Base-by-base conservation (phyloP, 2,797 vertebrate genomes). In the Danio kyathit region DNA sequence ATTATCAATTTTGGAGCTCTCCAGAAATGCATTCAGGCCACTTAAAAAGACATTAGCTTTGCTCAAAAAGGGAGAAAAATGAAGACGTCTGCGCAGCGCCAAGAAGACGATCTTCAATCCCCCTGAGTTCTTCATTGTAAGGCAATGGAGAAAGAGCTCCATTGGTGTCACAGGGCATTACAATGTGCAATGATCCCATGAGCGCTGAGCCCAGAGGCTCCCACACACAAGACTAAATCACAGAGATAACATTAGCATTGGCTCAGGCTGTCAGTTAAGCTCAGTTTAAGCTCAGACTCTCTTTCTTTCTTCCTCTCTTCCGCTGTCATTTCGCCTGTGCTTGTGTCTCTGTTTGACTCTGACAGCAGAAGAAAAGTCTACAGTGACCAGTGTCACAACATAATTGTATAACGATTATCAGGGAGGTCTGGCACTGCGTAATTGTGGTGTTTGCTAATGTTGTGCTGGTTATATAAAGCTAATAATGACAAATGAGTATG, bases 131-230 rank as follows among this genome's bases (percentile, higher is more conserved):
- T 72, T 88, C 89, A 87, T 90, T 87, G 87, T 81, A 14, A 73
- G 85, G 75, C 88, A 85, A 84, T 80, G 21, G 46, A 66, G 43
- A 79, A 80, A 82, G 82, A 82, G 75, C 54, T 79, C 66, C 46
- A 21, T 66, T 51, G 74, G 66, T 65, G 82, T 46, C 89, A 88
- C 85, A 85, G 90, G 89, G 89, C 88, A 92, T 93, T 91, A 91
- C 88, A 88, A 88, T 84, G 91, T 79, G 90, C 88, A 91, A 84
- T 90, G 90, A 94, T 93, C 93, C 91, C 83, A 72, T 82, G 88
- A 65, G 81, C 46, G 40, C 75, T 63, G 19, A 72, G 52, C 83
- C 74, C 65, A 74, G 52, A 65, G 73, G 65, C 84, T 76, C 29
- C 67, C 52, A 74, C 63, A 71, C 76, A 85, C 81, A 82, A 60